phyloP scores from a whole-genome alignment of 1,140 invertebrate species.

The Apis cerana region DNA sequence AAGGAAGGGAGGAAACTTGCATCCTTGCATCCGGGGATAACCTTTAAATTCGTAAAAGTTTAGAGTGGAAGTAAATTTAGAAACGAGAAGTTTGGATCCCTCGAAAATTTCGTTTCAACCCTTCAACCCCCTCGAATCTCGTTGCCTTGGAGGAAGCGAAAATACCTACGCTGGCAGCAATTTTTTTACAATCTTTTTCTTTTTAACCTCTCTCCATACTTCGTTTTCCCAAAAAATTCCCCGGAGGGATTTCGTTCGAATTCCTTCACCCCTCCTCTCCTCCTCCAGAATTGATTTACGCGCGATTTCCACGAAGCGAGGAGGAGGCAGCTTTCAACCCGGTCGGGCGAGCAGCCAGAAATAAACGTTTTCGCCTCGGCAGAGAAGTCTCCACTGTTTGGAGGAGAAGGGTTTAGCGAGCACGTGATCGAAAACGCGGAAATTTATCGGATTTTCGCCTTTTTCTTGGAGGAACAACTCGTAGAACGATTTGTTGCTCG shows the following conservation, averaged over 20 bases:
- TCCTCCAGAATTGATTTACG: not conserved
- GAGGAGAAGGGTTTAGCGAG: constrained; percentile 50
- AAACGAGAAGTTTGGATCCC: constrained; percentile 40
- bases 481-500: no score
- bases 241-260: no score
- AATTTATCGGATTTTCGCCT: not conserved
- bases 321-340: not conserved
- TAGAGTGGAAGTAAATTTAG: constrained; percentile 37
- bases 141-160: not conserved
- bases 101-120: constrained; percentile 42
- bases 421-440: constrained; percentile 14
- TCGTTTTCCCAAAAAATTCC: no score
- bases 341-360: constrained; percentile 21
- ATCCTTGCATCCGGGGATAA: constrained; percentile 21
- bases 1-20: constrained; percentile 1
- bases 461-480: not conserved
- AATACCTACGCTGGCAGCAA: constrained; percentile 15
- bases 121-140: not conserved
- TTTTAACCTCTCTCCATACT: no score
- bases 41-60: constrained; percentile 55
- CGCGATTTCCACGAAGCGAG: constrained; percentile 28
- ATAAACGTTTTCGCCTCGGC: constrained; percentile 40
- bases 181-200: no score
- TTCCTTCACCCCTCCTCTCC: no score
- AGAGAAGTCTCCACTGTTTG: constrained; percentile 15